phyloP scores from a whole-genome alignment of 1,140 invertebrate species.

The Ladona fulva region DNA sequence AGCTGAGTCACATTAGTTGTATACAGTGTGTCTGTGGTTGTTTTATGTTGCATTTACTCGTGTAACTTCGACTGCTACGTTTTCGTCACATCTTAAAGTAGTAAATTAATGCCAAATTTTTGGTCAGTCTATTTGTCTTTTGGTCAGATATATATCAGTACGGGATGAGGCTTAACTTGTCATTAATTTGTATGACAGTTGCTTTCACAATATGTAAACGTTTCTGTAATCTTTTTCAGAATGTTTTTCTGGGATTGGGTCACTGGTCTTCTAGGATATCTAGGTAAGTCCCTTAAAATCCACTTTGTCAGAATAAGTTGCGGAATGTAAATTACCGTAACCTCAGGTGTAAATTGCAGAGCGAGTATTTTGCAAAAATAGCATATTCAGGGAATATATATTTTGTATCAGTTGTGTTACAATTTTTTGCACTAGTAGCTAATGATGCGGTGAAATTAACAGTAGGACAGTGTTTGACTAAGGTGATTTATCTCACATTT shows the following conservation, averaged over 20 bases:
- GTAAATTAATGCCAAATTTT: not conserved
- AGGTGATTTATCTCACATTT: no score
- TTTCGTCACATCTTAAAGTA: not conserved
- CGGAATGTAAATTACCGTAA: not conserved
- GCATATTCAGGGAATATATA: not conserved
- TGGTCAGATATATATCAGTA: not conserved
- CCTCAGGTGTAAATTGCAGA: not conserved
- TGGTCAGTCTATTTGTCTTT: not conserved
- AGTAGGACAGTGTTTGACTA: not conserved
- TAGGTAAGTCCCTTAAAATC: constrained; percentile 59
- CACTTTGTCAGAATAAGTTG: not conserved
- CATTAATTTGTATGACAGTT: not conserved
- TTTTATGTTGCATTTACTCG: not conserved
- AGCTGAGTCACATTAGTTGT: not conserved
- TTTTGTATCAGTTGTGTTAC: not conserved
- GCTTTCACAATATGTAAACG: not conserved
- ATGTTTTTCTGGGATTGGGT: constrained; percentile 99
- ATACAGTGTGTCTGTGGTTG: not conserved
- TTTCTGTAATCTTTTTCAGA: constrained; percentile 32
- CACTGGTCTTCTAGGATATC: constrained; percentile 87
- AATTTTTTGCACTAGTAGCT: not conserved
- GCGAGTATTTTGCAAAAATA: not conserved
- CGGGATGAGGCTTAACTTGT: not conserved
- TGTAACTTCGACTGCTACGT: not conserved
- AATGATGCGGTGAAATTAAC: not conserved